Base-by-base conservation (phyloP, 2,797 vertebrate genomes). In the Artibeus jamaicensis region DNA sequence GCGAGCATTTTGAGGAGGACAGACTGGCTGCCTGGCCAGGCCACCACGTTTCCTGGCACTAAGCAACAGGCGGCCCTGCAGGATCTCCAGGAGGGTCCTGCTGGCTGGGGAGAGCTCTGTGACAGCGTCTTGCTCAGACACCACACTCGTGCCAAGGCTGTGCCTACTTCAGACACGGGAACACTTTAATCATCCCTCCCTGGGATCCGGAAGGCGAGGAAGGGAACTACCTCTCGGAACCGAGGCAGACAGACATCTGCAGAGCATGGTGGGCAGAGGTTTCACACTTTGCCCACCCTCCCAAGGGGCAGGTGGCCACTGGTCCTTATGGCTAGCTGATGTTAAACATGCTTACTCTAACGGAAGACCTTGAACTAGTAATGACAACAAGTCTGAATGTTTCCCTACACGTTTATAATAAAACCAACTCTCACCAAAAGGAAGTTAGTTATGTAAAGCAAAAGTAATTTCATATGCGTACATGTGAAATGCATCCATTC, bases 341-440 rank as follows among this genome's bases (percentile, higher is more conserved):
- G 59, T n/a, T 37, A n/a, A 44, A 6, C 44, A 37, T 3, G 50
- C 67, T 94, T 91, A 65, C 50, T 44, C 62, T 85, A 92, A 79
- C 50, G 59, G 74, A 55, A 94, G 44, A 70, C 37, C 59, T 50
- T 87, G 32, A 90, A 34, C 6, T 12, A 73, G 46, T 37, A 22
- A 44, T 44, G 32, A 29, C 93, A 84, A 53, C n/a, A 90, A 59
- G n/a, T 62, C 81, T 44, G 22, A 2, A 62, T 15, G 50, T 39
- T 93, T 85, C 19, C 50, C 34, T 83, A 10, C n/a, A 46, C 67
- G 55, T 86, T 96, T 88, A 83, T 32, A 79, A 50, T 48, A 74
- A 73, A 86, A 57, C 22, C 9, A 29, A 77, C n/a, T 88, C 7
- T 39, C 91, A 71, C 34, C 50, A 24, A 71, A 57, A 87, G 12